phyloP scores from a whole-genome alignment of 2,797 vertebrate genomes.

The Tokudaia tokunoshimensis region DNA sequence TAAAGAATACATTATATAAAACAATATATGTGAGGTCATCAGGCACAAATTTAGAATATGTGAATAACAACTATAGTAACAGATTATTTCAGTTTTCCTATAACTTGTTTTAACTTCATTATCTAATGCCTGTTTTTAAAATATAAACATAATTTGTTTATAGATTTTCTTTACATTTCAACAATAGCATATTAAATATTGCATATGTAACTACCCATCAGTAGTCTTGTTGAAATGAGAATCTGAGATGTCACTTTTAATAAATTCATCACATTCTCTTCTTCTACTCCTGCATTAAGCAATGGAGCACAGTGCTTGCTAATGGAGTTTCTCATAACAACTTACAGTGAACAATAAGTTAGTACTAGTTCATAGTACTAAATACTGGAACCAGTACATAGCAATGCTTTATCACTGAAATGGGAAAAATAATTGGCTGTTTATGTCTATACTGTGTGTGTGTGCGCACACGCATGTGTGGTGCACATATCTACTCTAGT shows the following conservation, averaged over 20 bases:
- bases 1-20: neutral
- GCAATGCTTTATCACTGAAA: neutral
- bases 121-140: neutral
- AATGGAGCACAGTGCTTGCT: neutral
- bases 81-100: neutral
- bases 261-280: neutral
- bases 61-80: neutral
- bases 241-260: neutral
- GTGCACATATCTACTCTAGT: neutral
- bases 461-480: neutral
- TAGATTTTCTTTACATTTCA: neutral
- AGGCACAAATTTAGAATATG: neutral
- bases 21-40: neutral
- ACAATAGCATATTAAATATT: neutral
- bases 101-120: neutral
- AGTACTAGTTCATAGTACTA: neutral
- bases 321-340: neutral
- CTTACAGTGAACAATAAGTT: neutral
- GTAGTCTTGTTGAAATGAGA: neutral
- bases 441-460: neutral
- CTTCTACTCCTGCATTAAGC: neutral
- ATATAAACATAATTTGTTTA: neutral
- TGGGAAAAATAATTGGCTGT: neutral
- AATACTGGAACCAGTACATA: neutral
- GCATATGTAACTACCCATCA: neutral